These are phyloP conservation scores for Adela reaumurella DNA, from an alignment of 2,888 invertebrate species.

Conservation along the genomic window DNA sequence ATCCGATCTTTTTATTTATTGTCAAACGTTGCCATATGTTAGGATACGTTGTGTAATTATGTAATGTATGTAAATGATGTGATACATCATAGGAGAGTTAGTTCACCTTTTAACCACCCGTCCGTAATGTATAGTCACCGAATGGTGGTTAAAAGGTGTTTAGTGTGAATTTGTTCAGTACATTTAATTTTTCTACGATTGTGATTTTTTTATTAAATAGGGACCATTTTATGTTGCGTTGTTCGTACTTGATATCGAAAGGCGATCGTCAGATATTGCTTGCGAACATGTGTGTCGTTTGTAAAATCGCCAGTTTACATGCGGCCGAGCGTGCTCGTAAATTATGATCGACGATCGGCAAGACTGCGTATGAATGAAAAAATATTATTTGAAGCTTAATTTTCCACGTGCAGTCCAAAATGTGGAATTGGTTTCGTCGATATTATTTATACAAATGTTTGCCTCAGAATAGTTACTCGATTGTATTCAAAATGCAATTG, in stretches of 20 bases:
- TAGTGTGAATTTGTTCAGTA: conserved; percentile 29
- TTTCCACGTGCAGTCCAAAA: no score
- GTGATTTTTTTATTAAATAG: conserved; percentile 22
- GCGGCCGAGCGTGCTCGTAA: neutral
- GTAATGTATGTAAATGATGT: conserved; percentile 32
- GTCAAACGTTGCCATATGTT: conserved; percentile 57
- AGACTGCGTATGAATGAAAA: neutral
- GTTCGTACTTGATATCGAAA: neutral
- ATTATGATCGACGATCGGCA: neutral
- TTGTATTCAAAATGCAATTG: neutral
- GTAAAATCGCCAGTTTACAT: neutral
- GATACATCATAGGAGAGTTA: neutral
- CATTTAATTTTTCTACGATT: conserved; percentile 39
- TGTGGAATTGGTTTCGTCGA: neutral
- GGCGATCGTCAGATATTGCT: neutral
- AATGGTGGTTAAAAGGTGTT: conserved; percentile 33
- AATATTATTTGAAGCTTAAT: neutral
- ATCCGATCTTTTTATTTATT: conserved; percentile 43
- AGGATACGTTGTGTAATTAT: conserved; percentile 48
- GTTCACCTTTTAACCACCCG: no score
- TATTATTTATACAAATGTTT: neutral
- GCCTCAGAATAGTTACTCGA: neutral
- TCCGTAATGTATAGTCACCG: conserved; percentile 30
- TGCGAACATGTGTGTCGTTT: neutral
- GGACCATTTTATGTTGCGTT: conserved; percentile 4